Percentiles rank a stretch among this genome's conserved stretches.
phyloP scores from a whole-genome alignment of 2,113 vertebrate genomes.

The Dasyornis broadbenti region DNA sequence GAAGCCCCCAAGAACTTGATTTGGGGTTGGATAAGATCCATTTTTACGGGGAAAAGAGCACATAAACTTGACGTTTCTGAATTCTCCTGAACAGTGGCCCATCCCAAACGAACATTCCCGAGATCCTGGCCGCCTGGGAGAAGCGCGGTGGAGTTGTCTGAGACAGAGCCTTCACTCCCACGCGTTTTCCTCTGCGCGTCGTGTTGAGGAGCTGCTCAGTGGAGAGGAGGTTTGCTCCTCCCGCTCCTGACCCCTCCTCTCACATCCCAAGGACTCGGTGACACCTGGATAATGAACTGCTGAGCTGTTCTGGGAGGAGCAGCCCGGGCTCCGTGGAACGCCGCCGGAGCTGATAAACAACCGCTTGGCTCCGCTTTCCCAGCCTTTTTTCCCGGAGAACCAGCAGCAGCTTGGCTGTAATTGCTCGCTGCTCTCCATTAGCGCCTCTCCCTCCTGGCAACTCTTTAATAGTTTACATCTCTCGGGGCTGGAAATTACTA shows the following conservation, averaged over 20 bases:
- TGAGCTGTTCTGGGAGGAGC: neutral
- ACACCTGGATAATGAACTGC: neutral
- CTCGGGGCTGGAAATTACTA: slow-evolving; percentile 58
- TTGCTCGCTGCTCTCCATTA: slow-evolving; percentile 56
- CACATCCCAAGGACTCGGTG: neutral
- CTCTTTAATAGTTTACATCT: slow-evolving; percentile 61
- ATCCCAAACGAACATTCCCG: accelerated
- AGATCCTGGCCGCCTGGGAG: neutral
- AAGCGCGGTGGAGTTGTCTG: neutral
- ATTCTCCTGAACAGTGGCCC: neutral
- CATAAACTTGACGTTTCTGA: neutral
- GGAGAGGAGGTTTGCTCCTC: neutral
- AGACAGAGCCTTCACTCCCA: neutral
- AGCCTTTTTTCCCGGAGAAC: neutral
- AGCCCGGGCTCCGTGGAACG: neutral
- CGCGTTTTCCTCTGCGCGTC: accelerated
- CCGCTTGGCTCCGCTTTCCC: neutral
- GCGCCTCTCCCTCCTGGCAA: slow-evolving; percentile 57
- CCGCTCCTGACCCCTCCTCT: neutral
- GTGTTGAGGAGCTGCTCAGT: neutral
- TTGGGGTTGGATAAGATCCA: neutral
- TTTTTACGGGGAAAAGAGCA: neutral
- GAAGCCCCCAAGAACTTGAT: neutral
- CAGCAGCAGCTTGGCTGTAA: slow-evolving; percentile 45
- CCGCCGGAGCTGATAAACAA: neutral